Evolutionary conservation across 2,888 invertebrate genomes (phyloP).

Genomic region (Trichopria drosophilae): DNA sequence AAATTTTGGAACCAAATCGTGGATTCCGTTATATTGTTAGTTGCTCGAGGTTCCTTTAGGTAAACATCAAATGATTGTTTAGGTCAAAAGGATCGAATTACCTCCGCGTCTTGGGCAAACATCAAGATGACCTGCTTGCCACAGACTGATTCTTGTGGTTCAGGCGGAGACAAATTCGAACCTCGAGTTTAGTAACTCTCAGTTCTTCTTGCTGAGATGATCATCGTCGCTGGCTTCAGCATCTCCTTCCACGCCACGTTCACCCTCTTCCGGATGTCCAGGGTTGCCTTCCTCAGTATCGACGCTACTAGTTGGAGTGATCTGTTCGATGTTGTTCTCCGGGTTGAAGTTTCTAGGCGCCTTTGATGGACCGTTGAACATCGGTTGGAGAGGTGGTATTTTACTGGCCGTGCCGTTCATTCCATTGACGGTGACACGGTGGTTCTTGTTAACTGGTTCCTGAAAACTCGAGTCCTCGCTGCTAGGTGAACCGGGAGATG

Average conservation of each 20-base stretch:
- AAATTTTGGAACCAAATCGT: no score
- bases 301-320: conserved; percentile 65
- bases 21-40: no score
- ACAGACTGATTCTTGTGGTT: no score
- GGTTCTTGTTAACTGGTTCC: conserved; percentile 71
- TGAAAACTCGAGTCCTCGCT: conserved; percentile 82
- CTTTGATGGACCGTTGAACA: no score
- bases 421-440: conserved; percentile 52
- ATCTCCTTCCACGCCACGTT: conserved; percentile 64
- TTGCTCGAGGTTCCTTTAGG: no score
- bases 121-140: no score
- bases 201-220: conserved; percentile 39
- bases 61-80: no score
- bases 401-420: conserved; percentile 35
- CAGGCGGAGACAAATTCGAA: no score
- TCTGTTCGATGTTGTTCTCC: conserved; percentile 58
- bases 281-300: conserved; percentile 64
- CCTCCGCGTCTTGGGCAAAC: no score
- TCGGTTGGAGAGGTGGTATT: conserved; percentile 13
- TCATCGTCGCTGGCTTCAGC: conserved; percentile 64
- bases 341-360: no score
- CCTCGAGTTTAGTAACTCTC: no score
- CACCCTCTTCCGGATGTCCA: conserved; percentile 59
- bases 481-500: conserved; percentile 85
- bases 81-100: no score